Evolutionary conservation across 2,797 vertebrate genomes (phyloP).

Genomic region (Thaleichthys pacificus): DNA sequence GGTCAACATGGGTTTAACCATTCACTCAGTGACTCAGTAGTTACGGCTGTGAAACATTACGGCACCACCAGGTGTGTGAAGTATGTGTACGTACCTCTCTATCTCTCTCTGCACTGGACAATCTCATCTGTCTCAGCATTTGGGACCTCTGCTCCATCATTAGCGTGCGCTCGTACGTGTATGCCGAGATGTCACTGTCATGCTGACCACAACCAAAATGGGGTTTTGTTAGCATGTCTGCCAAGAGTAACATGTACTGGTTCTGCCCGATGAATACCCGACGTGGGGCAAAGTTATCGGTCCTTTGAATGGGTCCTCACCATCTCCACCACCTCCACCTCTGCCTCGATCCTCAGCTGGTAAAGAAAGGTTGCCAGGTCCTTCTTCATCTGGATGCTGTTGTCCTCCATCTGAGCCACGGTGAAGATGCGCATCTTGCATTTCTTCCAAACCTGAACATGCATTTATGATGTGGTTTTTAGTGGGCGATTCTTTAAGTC

Average conservation of each 20-base stretch:
- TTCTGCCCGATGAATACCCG: not conserved
- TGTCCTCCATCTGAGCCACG: slow-evolving; percentile 98
- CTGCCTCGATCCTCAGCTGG: slow-evolving; percentile 94
- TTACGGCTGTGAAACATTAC: too few species aligned
- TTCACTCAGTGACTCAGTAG: not conserved
- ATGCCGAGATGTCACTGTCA: slow-evolving; percentile 96
- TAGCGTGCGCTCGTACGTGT: slow-evolving; percentile 94
- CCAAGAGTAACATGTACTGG: not conserved
- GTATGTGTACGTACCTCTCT: slow-evolving; percentile 80
- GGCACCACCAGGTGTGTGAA: too few species aligned
- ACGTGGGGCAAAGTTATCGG: not conserved
- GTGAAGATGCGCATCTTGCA: slow-evolving; percentile 98
- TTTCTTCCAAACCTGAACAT: slow-evolving; percentile 91
- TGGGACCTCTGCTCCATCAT: slow-evolving; percentile 99
- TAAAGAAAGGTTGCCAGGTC: slow-evolving; percentile 94
- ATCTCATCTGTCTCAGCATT: slow-evolving; percentile 96
- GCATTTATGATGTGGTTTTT: not conserved
- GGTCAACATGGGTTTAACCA: not conserved
- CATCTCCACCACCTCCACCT: slow-evolving; percentile 99
- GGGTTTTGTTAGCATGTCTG: not conserved
- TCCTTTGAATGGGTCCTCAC: slow-evolving; percentile 64
- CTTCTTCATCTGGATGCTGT: slow-evolving; percentile 99
- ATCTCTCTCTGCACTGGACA: slow-evolving; percentile 91
- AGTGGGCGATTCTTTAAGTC: not conserved
- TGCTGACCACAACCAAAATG: slow-evolving; percentile 71